Conservation (phyloP, 2,888 invertebrate species). For the Synanthedon andrenaeformis region DNA sequence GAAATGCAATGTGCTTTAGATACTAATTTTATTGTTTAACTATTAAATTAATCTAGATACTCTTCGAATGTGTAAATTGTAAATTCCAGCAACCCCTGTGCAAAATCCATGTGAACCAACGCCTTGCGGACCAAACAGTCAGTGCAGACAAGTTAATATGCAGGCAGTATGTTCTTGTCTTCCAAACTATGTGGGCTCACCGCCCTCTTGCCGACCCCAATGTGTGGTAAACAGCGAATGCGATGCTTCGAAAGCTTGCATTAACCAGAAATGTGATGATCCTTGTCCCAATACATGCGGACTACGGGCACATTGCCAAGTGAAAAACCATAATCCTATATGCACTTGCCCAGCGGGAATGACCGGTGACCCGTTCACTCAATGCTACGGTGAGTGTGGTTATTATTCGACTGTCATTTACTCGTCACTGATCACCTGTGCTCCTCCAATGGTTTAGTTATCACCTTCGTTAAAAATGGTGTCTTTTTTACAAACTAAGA, state of each 20-base stretch:
- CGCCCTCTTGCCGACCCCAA: slow-evolving; percentile 85
- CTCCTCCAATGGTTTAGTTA: no score
- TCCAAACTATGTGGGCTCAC: slow-evolving; percentile 81
- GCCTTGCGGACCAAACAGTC: slow-evolving; percentile 90
- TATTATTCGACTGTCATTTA: not conserved
- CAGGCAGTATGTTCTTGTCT: slow-evolving; percentile 89
- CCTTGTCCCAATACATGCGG: slow-evolving; percentile 91
- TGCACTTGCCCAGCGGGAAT: slow-evolving; percentile 88
- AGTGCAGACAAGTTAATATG: slow-evolving; percentile 81
- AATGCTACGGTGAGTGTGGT: slow-evolving; percentile 77
- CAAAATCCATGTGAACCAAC: slow-evolving; percentile 84
- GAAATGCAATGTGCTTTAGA: no score
- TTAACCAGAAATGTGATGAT: slow-evolving; percentile 87
- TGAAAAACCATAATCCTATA: slow-evolving; percentile 87
- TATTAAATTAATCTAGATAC: no score
- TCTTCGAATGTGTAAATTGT: no score
- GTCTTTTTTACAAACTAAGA: not conserved
- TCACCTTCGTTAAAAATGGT: not conserved
- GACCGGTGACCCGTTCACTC: slow-evolving; percentile 88
- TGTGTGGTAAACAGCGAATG: slow-evolving; percentile 91
- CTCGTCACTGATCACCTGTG: no score
- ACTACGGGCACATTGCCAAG: slow-evolving; percentile 84
- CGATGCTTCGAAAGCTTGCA: slow-evolving; percentile 82
- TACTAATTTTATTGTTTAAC: no score
- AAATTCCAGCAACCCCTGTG: slow-evolving; percentile 47